A percentile compares a stretch with the other conserved stretches of the same genome.
Evolutionary conservation across 2,888 invertebrate species (phyloP).

Genomic region (Abrostola triplasia): DNA sequence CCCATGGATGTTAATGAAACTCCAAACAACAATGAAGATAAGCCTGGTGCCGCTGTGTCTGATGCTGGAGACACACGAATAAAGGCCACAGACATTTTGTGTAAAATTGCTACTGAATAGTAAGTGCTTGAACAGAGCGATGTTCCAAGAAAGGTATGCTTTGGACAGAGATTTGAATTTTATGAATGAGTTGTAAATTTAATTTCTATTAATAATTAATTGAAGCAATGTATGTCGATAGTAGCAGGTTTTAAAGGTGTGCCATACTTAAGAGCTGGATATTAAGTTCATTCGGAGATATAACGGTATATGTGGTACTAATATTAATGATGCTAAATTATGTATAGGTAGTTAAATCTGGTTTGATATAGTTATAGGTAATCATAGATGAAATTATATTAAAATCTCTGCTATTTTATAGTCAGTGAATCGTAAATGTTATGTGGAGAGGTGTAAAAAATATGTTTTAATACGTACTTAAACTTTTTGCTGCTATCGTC

Average conservation of each 20-base stretch:
- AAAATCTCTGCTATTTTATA: background rate
- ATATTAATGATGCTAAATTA: background rate
- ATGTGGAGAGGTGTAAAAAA: background rate
- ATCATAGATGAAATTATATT: too few species aligned
- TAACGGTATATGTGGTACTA: conserved; percentile 7
- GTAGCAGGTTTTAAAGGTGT: conserved; percentile 3
- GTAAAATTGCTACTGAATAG: conserved; percentile 39
- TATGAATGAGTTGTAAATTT: conserved; percentile 54
- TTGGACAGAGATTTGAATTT: conserved; percentile 58
- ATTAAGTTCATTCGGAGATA: background rate
- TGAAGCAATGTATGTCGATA: background rate
- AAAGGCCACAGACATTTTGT: conserved; percentile 40
- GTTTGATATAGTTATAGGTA: too few species aligned
- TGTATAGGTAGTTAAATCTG: too few species aligned
- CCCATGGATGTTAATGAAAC: conserved; percentile 73
- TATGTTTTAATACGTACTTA: background rate
- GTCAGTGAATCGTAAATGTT: background rate
- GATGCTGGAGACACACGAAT: conserved; percentile 53
- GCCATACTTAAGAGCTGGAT: background rate
- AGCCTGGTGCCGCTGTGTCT: conserved; percentile 79
- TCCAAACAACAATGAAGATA: conserved; percentile 68
- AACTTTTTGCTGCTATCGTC: background rate
- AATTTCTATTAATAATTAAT: conserved; percentile 41
- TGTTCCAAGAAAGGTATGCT: conserved; percentile 54
- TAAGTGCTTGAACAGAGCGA: conserved; percentile 15